Evolutionary conservation across 2,888 invertebrate genomes (phyloP).

Genomic region (Cerceris rybyensis): DNA sequence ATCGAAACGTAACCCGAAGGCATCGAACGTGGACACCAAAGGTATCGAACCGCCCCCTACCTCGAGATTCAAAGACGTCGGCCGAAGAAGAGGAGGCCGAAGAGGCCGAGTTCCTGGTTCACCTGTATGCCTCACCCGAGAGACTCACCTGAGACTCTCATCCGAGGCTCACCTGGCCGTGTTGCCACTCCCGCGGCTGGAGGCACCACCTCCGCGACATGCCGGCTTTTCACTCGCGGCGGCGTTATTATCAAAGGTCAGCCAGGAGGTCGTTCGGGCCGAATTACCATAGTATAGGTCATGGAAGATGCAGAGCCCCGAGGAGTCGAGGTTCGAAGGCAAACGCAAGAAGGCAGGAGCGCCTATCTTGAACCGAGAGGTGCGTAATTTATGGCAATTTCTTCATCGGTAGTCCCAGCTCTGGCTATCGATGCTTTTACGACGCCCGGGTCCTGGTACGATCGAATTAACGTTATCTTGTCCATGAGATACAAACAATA

Average conservation of each 20-base stretch:
- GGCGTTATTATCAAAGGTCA: conserved; percentile 80
- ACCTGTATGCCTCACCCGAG: conserved; percentile 72
- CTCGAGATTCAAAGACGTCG: conserved; percentile 50
- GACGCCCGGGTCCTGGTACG: neutral
- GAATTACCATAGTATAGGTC: conserved; percentile 75
- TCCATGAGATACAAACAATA: too few species aligned
- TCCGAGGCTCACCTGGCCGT: conserved; percentile 70
- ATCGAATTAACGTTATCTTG: too few species aligned
- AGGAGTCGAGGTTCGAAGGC: conserved; percentile 12
- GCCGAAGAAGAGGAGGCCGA: conserved; percentile 61
- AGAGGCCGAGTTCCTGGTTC: conserved; percentile 78
- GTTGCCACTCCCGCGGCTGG: conserved; percentile 75
- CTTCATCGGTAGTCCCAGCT: conserved; percentile 59
- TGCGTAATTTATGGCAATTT: conserved; percentile 73
- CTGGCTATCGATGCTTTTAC: conserved; percentile 29
- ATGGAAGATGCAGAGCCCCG: conserved; percentile 56
- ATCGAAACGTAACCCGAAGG: conserved; percentile 33
- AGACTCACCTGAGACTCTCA: conserved; percentile 62
- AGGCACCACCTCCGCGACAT: conserved; percentile 77
- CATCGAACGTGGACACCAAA: conserved; percentile 36
- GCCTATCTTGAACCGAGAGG: conserved; percentile 27
- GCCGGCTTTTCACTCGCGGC: conserved; percentile 76
- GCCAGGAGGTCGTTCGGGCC: conserved; percentile 73
- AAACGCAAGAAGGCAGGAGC: conserved; percentile 12
- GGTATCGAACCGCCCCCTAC: conserved; percentile 42